Conservation (phyloP, 2,888 invertebrate genomes). For the Dasypolia templi region DNA sequence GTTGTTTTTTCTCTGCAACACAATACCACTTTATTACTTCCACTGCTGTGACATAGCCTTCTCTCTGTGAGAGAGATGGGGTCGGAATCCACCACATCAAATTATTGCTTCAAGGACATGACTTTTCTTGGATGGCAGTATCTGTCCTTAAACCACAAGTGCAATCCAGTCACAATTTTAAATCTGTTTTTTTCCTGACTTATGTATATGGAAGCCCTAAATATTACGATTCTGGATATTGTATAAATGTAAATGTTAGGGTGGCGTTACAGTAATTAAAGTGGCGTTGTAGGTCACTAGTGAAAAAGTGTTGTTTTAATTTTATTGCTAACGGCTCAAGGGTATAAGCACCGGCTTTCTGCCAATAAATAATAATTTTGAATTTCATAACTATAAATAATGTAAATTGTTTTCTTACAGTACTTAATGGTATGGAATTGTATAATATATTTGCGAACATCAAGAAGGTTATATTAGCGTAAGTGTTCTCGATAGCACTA, state of each 20-base stretch:
- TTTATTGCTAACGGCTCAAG: conserved; percentile 31
- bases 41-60: no score
- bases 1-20: background rate
- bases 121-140: background rate
- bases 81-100: no score
- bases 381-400: conserved; percentile 2
- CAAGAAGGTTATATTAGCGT: no score
- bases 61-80: background rate
- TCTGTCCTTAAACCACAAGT: background rate
- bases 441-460: background rate
- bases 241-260: conserved; percentile 42
- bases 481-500: no score
- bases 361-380: conserved; percentile 17
- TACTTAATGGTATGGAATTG: conserved; percentile 12
- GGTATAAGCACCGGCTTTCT: no score
- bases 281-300: conserved; percentile 48
- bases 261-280: conserved; percentile 47
- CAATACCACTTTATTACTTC: background rate
- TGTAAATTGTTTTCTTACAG: conserved; percentile 27
- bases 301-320: conserved; percentile 54
- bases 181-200: background rate
- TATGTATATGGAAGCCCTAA: conserved; percentile 4
- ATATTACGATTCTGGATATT: conserved; percentile 46
- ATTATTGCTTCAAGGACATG: background rate
- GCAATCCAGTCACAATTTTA: background rate